Base-by-base conservation (phyloP, 64 coral and sea anemone genomes). In the Hydrozoanthus tunicans region DNA sequence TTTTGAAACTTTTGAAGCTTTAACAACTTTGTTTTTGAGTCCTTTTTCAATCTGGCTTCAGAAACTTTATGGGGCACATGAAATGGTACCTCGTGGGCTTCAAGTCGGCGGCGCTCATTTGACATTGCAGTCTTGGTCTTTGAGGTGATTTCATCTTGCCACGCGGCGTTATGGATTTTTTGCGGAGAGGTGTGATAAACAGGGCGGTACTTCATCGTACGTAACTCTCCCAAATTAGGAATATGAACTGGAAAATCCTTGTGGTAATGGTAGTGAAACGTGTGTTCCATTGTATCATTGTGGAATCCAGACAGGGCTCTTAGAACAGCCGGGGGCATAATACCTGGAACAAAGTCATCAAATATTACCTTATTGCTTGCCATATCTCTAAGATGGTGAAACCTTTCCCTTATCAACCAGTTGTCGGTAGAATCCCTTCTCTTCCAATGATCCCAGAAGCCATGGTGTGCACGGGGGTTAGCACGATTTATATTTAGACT, bases 241-340 rank as follows among this genome's bases (percentile, higher is more conserved):
- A 88, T 73, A 73, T 88, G 84, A 88, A 88, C 17, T 5, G 68
- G 68, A 56, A 88, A 88, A 75, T 88, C 56, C 7, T 88, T 88
- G 56, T 88, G 84, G 24, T 88, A 88, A 24, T 88, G 84, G 74
- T 88, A 88, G 56, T 74, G 84, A 61, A 88, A 88, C 84, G 51
- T 75, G 25, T 88, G 25, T 13, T 23, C 17, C 84, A 88, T 60
- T 5, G 70, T 74, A 11, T 72, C 24, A 13, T 88, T 70, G 11
- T 86, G 55, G 1, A 15, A 2, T 27, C 69, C 68, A 1, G 12
- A 5, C 5, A 88, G 12, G 51, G 54, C 68, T 23, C 56, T 59
- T 58, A 73, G 67, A 6, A 56, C 55, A 51, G n/a, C 25, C n/a
- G 84, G 12, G 54, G 84, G 70, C 15, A 73, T 11, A 20, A 12